Conservation (phyloP, 2,797 vertebrate genomes). For the Paramormyrops hopkinsi region DNA sequence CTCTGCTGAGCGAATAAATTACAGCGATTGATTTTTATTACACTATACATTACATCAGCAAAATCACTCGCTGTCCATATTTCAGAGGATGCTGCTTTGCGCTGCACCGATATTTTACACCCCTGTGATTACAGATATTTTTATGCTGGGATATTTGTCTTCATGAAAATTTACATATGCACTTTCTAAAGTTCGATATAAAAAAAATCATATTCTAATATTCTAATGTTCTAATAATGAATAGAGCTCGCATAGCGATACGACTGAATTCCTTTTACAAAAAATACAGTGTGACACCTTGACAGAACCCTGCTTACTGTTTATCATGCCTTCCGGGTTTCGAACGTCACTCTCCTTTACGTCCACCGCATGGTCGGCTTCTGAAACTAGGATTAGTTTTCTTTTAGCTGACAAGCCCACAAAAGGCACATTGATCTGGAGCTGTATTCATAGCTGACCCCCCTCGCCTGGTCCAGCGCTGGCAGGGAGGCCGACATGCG, state of each 20-base stretch:
- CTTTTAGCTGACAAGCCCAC: slow-evolving; percentile 20
- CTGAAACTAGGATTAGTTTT: slow-evolving; percentile 19
- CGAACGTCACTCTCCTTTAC: neutral
- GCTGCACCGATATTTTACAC: neutral
- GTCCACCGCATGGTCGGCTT: neutral
- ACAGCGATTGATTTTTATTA: neutral
- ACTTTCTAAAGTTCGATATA: neutral
- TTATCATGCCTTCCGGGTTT: neutral
- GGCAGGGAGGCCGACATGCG: neutral
- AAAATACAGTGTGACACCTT: neutral
- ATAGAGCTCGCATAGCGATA: neutral
- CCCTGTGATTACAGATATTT: neutral
- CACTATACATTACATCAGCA: slow-evolving; percentile 8
- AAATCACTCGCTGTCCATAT: neutral
- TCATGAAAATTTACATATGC: neutral
- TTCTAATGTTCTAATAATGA: neutral
- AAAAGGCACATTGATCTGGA: slow-evolving; percentile 19
- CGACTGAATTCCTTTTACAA: neutral
- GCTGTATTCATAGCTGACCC: slow-evolving; percentile 17
- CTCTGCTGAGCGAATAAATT: neutral
- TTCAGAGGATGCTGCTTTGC: neutral
- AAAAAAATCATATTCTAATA: neutral
- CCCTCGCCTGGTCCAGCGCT: neutral
- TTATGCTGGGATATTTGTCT: neutral
- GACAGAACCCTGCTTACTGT: neutral